Conservation (phyloP, 2,888 invertebrate species). For the Sphaerophoria rueppellii region DNA sequence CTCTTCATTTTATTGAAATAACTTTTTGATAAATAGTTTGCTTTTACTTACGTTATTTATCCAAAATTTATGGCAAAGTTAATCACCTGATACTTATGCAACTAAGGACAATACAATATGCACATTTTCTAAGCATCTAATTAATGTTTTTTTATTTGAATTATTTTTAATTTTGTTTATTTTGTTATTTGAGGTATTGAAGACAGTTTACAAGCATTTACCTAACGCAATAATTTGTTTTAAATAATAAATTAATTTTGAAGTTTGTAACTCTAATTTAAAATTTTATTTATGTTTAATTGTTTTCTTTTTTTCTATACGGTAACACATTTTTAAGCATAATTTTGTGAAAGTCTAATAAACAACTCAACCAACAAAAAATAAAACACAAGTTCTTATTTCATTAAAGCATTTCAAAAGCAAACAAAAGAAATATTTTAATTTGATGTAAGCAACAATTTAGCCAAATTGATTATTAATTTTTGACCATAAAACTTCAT, state of each 20-base stretch:
- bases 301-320: conserved; percentile 6
- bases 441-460: conserved; percentile 35
- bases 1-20: conserved; percentile 32
- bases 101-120: conserved; percentile 72
- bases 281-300: conserved; percentile 5
- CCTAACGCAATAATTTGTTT: conserved; percentile 38
- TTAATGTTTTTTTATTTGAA: conserved; percentile 33
- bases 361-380: conserved; percentile 18
- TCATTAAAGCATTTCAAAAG: conserved; percentile 44
- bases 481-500: conserved; percentile 64
- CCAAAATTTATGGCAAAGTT: conserved; percentile 40
- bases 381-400: conserved; percentile 12
- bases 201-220: conserved; percentile 68
- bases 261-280: conserved; percentile 20
- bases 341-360: conserved; percentile 21
- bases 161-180: conserved; percentile 16
- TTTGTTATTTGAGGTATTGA: conserved; percentile 58
- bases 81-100: conserved; percentile 64
- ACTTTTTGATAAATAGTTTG: neutral
- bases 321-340: conserved; percentile 43
- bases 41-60: conserved; percentile 61
- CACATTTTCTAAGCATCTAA: conserved; percentile 70
- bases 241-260: conserved; percentile 9
- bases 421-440: conserved; percentile 6
- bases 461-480: conserved; percentile 60